Evolutionary conservation across 2,113 vertebrate species (phyloP).

Genomic region (Morone saxatilis): DNA sequence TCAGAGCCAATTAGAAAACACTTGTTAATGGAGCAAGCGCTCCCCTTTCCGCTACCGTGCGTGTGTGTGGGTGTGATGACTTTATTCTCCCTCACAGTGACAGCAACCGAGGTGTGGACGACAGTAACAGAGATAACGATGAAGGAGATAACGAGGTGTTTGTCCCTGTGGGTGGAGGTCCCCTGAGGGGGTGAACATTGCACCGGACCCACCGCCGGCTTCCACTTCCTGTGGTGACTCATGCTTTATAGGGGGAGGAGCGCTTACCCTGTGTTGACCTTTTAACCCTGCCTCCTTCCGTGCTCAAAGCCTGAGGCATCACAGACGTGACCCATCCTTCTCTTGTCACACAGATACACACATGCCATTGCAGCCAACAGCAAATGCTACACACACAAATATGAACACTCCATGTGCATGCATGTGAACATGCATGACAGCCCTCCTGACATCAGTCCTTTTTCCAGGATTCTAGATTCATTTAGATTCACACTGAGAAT

Average conservation of each 20-base stretch:
- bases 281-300: slow-evolving; percentile 38
- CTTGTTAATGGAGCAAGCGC: slow-evolving; percentile 73
- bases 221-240: slow-evolving; percentile 56
- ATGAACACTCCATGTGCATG: background rate
- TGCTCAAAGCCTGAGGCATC: slow-evolving; percentile 44
- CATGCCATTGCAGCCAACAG: background rate
- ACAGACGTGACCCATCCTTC: slow-evolving; percentile 22
- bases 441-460: background rate
- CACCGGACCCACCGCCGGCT: slow-evolving; percentile 10
- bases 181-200: slow-evolving; percentile 11
- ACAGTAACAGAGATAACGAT: slow-evolving; percentile 51
- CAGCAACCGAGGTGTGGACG: slow-evolving; percentile 27
- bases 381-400: slow-evolving; percentile 7
- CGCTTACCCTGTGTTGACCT: slow-evolving; percentile 52
- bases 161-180: slow-evolving; percentile 55
- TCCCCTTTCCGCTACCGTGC: slow-evolving; percentile 9
- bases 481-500: slow-evolving; percentile 39
- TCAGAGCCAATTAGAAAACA: slow-evolving; percentile 77
- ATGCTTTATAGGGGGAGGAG: slow-evolving; percentile 34
- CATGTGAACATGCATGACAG: background rate
- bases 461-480: slow-evolving; percentile 13
- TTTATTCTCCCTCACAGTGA: slow-evolving; percentile 54
- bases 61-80: slow-evolving; percentile 56
- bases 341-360: slow-evolving; percentile 11
- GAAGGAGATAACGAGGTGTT: slow-evolving; percentile 58